Base-by-base conservation (phyloP, 1,140 invertebrate genomes). In the Heliothis virescens region DNA sequence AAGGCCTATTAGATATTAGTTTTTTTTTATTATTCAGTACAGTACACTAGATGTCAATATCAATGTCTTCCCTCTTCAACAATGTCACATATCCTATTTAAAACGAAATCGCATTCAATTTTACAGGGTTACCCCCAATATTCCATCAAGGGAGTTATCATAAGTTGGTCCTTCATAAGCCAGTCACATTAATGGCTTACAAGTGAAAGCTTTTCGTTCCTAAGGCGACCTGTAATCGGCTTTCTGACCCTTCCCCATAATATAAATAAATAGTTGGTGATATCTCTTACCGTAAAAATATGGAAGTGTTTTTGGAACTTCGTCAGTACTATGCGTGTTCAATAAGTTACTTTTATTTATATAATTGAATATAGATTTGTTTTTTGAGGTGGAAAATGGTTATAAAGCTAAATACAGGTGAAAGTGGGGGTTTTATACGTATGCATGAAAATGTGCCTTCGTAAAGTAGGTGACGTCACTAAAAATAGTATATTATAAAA, bases 161-260 rank as follows among this genome's bases (percentile, higher is more conserved):
- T 87, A 87, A 83, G 79, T 84, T 83, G 67, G 82, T 82, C 83
- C 88, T 84, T 82, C 81, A 87, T 91, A 89, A 91, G 87, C 89
- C 87, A 83, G 83, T 85, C 85, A 90, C 86, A 90, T 92, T 89
- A 88, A 79, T 87, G 90, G 92, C 91, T 93, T 92, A 93, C 92
- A 91, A 81, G 87, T 72, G 86, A 93, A 93, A 89, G 91, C 92
- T 93, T 86, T 92, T 69, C 85, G 83, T 89, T 87, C 77, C 85
- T 86, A 84, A 87, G 87, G 81, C 87, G 84, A 91, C 87, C 89
- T 89, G 87, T 92, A 90, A 92, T 90, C 89, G 88, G 89, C 86
- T 91, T 91, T 91, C 84, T 89, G 88, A 91, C 90, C 90, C 89
- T 86, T 89, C 81, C 80, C 65, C 71, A 18, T 60, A 26, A n/a